Percentiles rank a stretch among this genome's conserved stretches.
Conservation (phyloP, 2,888 invertebrate species). For the Scaeva pyrastri region DNA sequence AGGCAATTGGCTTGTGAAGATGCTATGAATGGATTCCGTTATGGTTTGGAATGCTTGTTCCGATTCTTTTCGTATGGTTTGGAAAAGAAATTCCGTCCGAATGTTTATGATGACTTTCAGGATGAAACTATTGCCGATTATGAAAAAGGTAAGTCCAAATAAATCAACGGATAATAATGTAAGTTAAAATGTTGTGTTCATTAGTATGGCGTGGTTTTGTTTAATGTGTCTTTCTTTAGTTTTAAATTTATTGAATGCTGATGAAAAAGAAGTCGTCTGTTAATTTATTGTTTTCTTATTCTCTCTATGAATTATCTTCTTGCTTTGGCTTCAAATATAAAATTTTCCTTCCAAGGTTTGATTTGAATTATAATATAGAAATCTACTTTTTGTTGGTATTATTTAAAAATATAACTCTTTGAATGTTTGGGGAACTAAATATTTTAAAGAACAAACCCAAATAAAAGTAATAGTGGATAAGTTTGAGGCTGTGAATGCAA, state of each 20-base stretch:
- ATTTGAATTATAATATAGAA: too few relatives aligned
- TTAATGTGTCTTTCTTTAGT: conserved; percentile 32
- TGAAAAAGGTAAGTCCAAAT: conserved; percentile 88
- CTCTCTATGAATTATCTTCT: neutral
- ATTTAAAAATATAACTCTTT: too few relatives aligned
- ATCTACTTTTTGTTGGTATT: too few relatives aligned
- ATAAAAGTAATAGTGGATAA: too few relatives aligned
- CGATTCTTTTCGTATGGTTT: conserved; percentile 99
- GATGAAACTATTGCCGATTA: conserved; percentile 95
- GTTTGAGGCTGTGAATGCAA: too few relatives aligned
- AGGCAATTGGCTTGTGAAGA: conserved; percentile 95
- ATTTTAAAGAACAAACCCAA: too few relatives aligned
- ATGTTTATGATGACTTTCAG: conserved; percentile 98
- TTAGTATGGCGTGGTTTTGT: conserved; percentile 42
- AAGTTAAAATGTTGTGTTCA: conserved; percentile 36
- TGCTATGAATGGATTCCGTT: conserved; percentile 94
- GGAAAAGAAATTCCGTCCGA: conserved; percentile 97
- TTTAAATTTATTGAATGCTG: neutral
- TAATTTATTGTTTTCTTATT: neutral
- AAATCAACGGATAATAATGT: conserved; percentile 15
- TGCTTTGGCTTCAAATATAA: neutral
- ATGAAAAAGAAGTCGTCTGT: conserved; percentile 4
- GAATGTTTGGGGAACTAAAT: too few relatives aligned
- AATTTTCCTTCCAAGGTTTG: neutral
- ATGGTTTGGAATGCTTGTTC: conserved; percentile 94